phyloP scores from a whole-genome alignment of 1,140 invertebrate species.

The Odontomachus brunneus region DNA sequence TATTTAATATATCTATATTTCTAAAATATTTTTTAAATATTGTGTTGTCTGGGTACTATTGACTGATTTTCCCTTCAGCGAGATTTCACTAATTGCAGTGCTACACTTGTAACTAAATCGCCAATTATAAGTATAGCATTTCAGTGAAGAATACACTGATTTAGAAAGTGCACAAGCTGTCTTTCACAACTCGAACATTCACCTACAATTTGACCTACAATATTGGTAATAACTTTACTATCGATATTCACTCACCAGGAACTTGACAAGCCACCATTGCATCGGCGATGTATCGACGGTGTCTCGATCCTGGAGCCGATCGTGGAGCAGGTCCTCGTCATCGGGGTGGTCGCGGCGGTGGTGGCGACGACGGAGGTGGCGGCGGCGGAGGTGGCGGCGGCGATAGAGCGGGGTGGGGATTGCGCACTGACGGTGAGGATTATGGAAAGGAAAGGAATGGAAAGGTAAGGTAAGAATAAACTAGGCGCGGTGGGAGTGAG shows the following conservation, averaged over 20 bases:
- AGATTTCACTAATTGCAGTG: too few relatives aligned
- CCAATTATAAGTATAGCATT: too few relatives aligned
- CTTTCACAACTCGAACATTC: constrained; percentile 11
- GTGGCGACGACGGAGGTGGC: constrained; percentile 25
- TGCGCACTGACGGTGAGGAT: constrained; percentile 59
- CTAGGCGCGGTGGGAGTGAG: constrained; percentile 78
- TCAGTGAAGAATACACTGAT: too few relatives aligned
- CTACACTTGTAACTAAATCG: too few relatives aligned
- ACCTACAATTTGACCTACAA: neutral
- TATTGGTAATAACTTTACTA: constrained; percentile 7
- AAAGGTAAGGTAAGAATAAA: constrained; percentile 76
- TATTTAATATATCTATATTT: too few relatives aligned
- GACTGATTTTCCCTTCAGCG: too few relatives aligned
- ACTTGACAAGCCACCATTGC: constrained; percentile 3
- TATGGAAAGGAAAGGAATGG: constrained; percentile 71
- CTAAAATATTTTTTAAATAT: too few relatives aligned
- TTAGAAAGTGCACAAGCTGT: neutral
- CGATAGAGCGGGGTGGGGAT: constrained; percentile 56
- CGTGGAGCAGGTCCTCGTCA: constrained; percentile 47
- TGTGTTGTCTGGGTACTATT: too few relatives aligned
- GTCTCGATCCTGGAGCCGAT: constrained; percentile 25
- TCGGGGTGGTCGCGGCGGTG: constrained; percentile 40
- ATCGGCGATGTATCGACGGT: constrained; percentile 13
- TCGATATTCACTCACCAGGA: neutral
- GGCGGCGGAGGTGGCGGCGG: constrained; percentile 32